These are phyloP conservation scores for Struthidea cinerea DNA, from an alignment of 2,113 vertebrate species.

Conservation along the genomic window DNA sequence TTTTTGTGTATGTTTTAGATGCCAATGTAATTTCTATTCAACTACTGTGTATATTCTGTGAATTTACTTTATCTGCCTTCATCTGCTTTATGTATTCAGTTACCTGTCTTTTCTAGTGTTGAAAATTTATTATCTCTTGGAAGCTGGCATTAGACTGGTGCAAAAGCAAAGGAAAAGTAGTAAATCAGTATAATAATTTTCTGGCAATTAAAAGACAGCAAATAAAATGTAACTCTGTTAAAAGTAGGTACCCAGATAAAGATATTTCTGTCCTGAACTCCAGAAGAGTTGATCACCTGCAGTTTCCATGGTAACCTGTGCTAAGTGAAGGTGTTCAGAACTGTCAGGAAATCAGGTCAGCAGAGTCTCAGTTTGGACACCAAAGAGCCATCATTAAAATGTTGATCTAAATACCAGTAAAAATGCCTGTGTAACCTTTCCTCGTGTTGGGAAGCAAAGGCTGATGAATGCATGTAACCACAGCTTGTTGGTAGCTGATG, in stretches of 20 bases:
- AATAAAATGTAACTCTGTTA: neutral
- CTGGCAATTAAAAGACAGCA: neutral
- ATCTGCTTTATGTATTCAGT: neutral
- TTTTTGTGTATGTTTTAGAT: neutral
- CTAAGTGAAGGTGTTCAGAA: neutral
- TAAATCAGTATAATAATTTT: neutral
- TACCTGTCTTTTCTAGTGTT: neutral
- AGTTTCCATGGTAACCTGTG: neutral
- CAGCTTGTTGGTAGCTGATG: neutral
- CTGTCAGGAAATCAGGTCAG: neutral
- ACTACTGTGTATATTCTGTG: neutral
- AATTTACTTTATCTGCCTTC: neutral
- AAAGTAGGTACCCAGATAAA: neutral
- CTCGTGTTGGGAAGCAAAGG: neutral
- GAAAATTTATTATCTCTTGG: neutral
- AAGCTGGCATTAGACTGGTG: neutral
- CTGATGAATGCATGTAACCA: neutral
- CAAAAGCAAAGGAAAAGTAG: neutral
- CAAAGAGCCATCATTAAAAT: neutral
- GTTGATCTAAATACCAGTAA: conserved; percentile 20
- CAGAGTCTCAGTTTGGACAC: neutral
- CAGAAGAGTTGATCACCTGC: neutral
- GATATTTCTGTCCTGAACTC: neutral
- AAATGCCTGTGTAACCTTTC: neutral
- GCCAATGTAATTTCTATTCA: neutral